Base-by-base conservation (phyloP, 2,797 vertebrate genomes). In the Manis javanica region DNA sequence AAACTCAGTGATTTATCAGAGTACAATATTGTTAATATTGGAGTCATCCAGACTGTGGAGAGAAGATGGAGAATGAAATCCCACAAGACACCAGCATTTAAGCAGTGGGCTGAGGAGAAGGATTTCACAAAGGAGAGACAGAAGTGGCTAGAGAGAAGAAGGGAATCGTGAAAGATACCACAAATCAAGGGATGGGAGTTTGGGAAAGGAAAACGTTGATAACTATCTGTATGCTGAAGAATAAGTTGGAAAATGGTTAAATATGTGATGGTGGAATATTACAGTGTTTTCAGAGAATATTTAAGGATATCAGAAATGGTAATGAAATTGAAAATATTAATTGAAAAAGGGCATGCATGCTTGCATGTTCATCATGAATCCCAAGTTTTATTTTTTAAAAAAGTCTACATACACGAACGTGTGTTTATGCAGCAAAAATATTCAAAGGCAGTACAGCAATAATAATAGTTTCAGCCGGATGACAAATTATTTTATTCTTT, bases 381-480 rank as follows among this genome's bases (percentile, higher is more conserved):
- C 39, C 15, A 9, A 51, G 2, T 68, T 90, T 84, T 19, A 2
- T 85, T 86, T 88, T 68, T 46, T n/a, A 69, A 64, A 59, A 75
- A 51, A 71, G 18, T 90, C 6, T 90, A 10, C 3, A 42, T 71
- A n/a, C 4, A 34, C 4, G 74, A 26, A 1, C 63, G 13, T 77
- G 29, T 90, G 29, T 64, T 42, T 87, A 29, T 89, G 18, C 2
- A 71, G 31, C 83, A 91, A 66, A 94, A 94, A 29, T 87, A 94
- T 85, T 94, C 37, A 85, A 66, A 87, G 75, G 59, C 24, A 79
- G 0, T 49, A 37, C 9, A 82, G n/a, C 46, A 91, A 3, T 88
- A 75, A n/a, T 63, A 77, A 57, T 66, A 88, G 53, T 77, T 95
- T 77, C 68, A 78, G 63, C 15, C 93, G 51, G 34, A 55, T 93